Evolutionary conservation across 2,888 invertebrate genomes (phyloP), one percentile per base, ranked within the genome.

Genomic region (Torymus aiolomorphi): DNA sequence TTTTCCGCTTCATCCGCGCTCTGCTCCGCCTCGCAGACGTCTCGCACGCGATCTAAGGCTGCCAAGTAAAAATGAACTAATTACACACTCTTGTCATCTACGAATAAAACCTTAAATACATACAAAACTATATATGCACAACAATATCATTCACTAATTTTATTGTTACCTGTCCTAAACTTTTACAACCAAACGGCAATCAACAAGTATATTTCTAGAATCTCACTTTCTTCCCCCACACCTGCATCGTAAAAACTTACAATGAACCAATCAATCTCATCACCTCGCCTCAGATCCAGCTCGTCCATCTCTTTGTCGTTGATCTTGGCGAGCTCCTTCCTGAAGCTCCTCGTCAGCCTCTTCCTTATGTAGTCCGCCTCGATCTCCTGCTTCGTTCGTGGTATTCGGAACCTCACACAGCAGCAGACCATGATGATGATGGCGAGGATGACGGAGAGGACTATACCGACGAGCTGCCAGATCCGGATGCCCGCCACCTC

Each of bases 381-480:
- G 82, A 98, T 98, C 91, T 98, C 97, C 90, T 97, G 97, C 89
- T 97, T 97, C 0, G 98, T 98, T 74, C 98, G 93, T 0, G 98
- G 98, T 84, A 98, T 96, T 56, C 98, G 94, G 90, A 97, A 96
- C 84, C 96, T 95, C 86, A 97, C 93, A 88, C 97, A 97, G 88
- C 97, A 98, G 89, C 97, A 98, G 74, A 97, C 91, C 87, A 97
- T 93, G 83, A 97, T 94, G 8, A 84, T 84, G 42, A 90, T 84
- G 2, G 86, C 85, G 54, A 90, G 83, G 52, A 90, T 63, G 62
- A 89, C 76, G 0, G 87, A 89, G 5, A 90, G 82, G 63, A 89
- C 82, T 13, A 89, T 88, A 18, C 88, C 90, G 24, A 87, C 89
- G 11, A 89, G 83, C 84, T 97, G 97, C 97, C 97, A 97, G 72